Percentiles rank a stretch among this genome's conserved stretches.
These are phyloP conservation scores for Astur gentilis DNA, from an alignment of 2,113 vertebrate species.

Conservation along the genomic window DNA sequence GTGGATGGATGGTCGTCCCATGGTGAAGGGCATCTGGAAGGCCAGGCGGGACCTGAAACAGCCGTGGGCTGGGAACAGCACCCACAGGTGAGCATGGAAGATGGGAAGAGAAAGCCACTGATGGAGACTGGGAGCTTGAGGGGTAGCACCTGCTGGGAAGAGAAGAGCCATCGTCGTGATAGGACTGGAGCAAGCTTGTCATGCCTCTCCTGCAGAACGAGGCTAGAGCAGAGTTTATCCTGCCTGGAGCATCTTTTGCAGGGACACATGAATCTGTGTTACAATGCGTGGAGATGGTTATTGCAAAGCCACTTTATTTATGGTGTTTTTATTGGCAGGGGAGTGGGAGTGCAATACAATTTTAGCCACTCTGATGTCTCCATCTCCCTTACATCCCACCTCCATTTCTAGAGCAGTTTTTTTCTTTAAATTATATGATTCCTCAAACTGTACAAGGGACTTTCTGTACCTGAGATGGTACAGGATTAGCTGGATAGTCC, in stretches of 20 bases:
- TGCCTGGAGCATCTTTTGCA: conserved; percentile 25
- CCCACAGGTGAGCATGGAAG: background rate
- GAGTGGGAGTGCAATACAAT: conserved; percentile 67
- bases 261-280: conserved; percentile 28
- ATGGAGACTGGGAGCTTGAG: background rate
- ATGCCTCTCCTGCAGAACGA: background rate
- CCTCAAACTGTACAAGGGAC: background rate
- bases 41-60: background rate
- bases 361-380: conserved; percentile 65
- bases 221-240: conserved; percentile 6
- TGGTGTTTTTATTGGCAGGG: conserved; percentile 66
- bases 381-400: conserved; percentile 52
- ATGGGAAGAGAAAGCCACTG: background rate
- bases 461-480: background rate
- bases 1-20: background rate
- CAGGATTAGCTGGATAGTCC: background rate
- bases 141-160: background rate
- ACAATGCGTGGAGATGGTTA: conserved; percentile 51
- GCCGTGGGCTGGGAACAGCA: fast-evolving
- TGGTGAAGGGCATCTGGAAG: background rate
- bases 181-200: background rate
- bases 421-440: background rate
- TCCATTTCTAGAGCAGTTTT: conserved; percentile 42
- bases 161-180: background rate
- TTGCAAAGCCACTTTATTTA: conserved; percentile 66